Conservation (phyloP, 2,113 vertebrate species). For the Boleophthalmus pectinirostris region DNA sequence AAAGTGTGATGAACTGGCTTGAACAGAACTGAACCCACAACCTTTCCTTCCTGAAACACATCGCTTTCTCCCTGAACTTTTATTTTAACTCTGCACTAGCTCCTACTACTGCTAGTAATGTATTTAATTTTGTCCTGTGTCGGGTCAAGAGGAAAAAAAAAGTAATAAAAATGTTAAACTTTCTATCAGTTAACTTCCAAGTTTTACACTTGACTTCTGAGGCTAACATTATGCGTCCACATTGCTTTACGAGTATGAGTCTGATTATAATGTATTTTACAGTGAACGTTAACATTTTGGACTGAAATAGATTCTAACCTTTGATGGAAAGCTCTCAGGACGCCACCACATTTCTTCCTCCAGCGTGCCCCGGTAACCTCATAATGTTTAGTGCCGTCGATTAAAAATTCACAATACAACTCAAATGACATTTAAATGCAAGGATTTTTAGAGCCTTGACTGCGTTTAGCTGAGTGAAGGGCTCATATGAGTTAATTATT, state of each 20-base stretch:
- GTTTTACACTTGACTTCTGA: constrained; percentile 33
- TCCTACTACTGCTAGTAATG: no score
- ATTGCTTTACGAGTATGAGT: constrained; percentile 15
- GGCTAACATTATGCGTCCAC: constrained; percentile 55
- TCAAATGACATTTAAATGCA: constrained; percentile 73
- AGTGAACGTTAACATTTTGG: constrained; percentile 53
- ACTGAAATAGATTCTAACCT: constrained; percentile 32
- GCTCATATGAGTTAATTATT: constrained; percentile 76
- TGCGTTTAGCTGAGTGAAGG: constrained; percentile 69
- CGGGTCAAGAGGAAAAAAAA: no score
- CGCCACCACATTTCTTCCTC: constrained; percentile 5
- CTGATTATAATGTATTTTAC: constrained; percentile 36
- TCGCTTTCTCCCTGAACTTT: no score
- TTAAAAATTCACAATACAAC: constrained; percentile 69
- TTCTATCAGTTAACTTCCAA: constrained; percentile 24
- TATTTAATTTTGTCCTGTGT: no score
- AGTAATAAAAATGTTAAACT: not conserved
- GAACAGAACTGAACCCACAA: no score
- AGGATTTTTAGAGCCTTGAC: constrained; percentile 61
- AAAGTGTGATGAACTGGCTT: not conserved
- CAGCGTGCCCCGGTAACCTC: constrained; percentile 51
- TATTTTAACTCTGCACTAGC: no score
- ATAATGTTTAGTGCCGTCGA: constrained; percentile 54
- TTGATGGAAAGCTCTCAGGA: constrained; percentile 41
- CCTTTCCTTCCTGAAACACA: no score